Base-by-base conservation (phyloP, 35 echinoderm and acorn worm genomes). In the Heliocidaris tuberculata region DNA sequence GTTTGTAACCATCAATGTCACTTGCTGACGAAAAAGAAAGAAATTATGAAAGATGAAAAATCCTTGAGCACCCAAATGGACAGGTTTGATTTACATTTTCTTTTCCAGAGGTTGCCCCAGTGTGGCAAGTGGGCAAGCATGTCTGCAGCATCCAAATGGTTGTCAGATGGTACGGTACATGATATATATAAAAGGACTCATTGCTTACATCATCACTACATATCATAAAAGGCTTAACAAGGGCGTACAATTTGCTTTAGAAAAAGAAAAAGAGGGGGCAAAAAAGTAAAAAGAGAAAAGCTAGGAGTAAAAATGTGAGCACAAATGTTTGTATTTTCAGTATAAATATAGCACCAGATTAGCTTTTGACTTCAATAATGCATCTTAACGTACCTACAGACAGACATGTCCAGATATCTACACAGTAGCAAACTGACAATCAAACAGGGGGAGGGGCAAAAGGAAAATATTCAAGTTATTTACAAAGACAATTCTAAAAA, bases 341-440 rank as follows among this genome's bases (percentile, higher is more conserved):
- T 78, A 78, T 78, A 78, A 78, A 78, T 78, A 78, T 78, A 78
- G 65, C 65, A 78, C 65, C 65, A 78, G 65, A 78, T 78, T 78
- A 78, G 65, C 15, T 78, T 70, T 78, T 17, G 17, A 17, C 17
- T 78, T 78, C 8, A 5, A 78, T 27, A 78, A 78, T 78, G 19
- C 21, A 7, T 21, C 27, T n/a, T 78, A 78, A 78, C 27, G 10
- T 56, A 78, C 65, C 65, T 78, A 78, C 65, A 78, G 65, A 21
- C 21, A 78, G n/a, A n/a, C 65, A 78, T 78, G 27, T 78, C 65
- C 65, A 78, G 65, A 78, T 78, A 78, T 78, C 65, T 78, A 78
- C 65, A 78, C 27, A 78, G 17, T n/a, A 78, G 65, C 65, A 78
- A 71, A 78, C 19, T n/a, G 19, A 78, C 65, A 78, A 78, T 78